These are phyloP conservation scores for Pristis pectinata DNA, from an alignment of 2,797 vertebrate species.

Conservation along the genomic window DNA sequence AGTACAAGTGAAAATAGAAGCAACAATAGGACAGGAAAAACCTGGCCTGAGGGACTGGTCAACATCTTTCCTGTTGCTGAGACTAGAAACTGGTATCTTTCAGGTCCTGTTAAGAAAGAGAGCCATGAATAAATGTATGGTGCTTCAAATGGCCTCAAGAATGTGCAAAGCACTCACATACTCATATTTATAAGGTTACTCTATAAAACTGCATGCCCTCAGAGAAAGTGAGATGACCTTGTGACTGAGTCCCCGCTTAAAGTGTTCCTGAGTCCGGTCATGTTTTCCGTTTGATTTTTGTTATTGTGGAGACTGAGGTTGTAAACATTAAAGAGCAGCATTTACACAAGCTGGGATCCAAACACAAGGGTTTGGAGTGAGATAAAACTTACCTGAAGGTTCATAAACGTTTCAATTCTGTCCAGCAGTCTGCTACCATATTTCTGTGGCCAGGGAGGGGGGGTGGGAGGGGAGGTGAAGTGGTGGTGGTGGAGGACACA, in stretches of 20 bases:
- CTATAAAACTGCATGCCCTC: not conserved
- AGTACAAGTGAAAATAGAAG: not conserved
- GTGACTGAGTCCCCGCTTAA: not conserved
- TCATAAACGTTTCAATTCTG: not conserved
- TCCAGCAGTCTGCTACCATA: not conserved
- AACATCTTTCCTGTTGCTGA: not conserved
- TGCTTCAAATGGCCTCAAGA: not conserved
- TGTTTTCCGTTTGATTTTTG: not conserved
- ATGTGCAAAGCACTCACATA: not conserved
- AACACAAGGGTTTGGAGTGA: not conserved
- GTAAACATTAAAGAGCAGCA: not conserved
- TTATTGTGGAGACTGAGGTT: not conserved
- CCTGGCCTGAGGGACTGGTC: not conserved
- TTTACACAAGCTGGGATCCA: not conserved
- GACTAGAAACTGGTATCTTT: not conserved
- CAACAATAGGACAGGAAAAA: not conserved
- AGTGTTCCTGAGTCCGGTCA: not conserved
- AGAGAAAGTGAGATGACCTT: not conserved
- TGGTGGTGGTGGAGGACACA: not conserved
- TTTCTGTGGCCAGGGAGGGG: not conserved
- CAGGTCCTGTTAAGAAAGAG: not conserved
- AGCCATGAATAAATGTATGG: not conserved
- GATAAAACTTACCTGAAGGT: not conserved
- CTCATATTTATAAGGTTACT: too few relatives aligned
- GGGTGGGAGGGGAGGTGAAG: too few relatives aligned